Evolutionary conservation across 1,140 invertebrate species (phyloP), one percentile per base, ranked within the genome.

Genomic region (Probaryconus sp.): DNA sequence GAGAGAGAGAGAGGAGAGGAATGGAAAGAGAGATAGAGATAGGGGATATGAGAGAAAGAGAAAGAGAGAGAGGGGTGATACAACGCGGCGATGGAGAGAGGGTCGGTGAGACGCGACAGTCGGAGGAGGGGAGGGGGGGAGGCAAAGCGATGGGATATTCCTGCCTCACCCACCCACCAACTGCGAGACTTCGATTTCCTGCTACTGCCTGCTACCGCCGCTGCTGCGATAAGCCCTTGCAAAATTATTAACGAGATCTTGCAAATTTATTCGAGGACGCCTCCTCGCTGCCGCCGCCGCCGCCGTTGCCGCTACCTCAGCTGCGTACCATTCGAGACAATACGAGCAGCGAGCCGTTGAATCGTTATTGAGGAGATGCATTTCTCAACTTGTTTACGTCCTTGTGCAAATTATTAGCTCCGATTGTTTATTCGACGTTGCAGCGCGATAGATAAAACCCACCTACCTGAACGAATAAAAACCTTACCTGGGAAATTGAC

Each of bases 211-310:
- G 50, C 50, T 56, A 24, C 58, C 38, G 65, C 18, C 2, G 18
- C 47, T 51, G 16, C 60, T 51, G 50, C 70, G 76, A 78, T 78
- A 79, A 77, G 78, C 69, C 65, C 48, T 65, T 64, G 72, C 56
- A 67, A 77, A 77, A 79, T 77, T 79, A 79, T 77, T 80, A 76
- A 80, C 74, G 72, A 80, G 71, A 71, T 64, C 64, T 67, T 77
- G 72, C 70, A 76, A 77, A 71, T 77, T 79, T 79, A 74, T 77
- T 72, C 61, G 67, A 68, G 45, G 26, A 61, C 38, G 64, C 58
- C 53, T 64, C 35, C 35, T 30, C 40, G 37, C 31, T 18, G 11
- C 20, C 26, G 51, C 30, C 14, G 16, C 50, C 42, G 37, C 31
- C 28, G 11, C 20, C 26, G 51, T 21, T n/a, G 16, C 50, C 42